Conservation (phyloP, 2,797 vertebrate species). For the Sebastes matsubarae region DNA sequence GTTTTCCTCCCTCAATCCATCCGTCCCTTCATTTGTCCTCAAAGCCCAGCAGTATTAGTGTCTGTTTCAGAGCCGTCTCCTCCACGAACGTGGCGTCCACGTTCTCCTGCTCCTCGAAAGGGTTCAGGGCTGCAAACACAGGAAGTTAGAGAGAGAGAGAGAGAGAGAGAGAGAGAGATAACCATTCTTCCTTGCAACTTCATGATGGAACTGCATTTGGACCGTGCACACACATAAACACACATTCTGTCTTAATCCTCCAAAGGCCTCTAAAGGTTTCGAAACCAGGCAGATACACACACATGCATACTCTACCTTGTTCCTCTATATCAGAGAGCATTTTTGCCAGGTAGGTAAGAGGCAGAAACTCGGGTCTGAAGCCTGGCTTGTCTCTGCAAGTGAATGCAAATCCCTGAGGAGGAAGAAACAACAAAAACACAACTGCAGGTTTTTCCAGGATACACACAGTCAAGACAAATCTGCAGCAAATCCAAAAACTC, state of each 20-base stretch:
- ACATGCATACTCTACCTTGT: constrained; percentile 68
- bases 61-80: constrained; percentile 90
- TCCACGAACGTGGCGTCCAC: constrained; percentile 89
- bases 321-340: constrained; percentile 76
- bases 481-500: constrained; percentile 26
- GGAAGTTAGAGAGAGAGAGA: neutral
- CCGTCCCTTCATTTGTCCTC: constrained; percentile 62
- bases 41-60: constrained; percentile 77
- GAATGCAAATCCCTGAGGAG: constrained; percentile 67
- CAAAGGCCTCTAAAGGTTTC: constrained; percentile 20
- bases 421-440: constrained; percentile 27
- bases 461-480: constrained; percentile 40
- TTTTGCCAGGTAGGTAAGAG: constrained; percentile 78
- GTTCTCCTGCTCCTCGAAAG: constrained; percentile 83
- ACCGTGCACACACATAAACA: neutral
- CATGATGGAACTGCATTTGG: constrained; percentile 1
- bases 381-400: constrained; percentile 62
- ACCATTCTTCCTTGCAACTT: neutral
- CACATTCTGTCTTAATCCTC: constrained; percentile 39
- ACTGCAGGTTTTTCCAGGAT: constrained; percentile 6
- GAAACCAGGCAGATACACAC: constrained; percentile 8
- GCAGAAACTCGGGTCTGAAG: constrained; percentile 77
- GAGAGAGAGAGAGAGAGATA: neutral
- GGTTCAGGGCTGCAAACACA: constrained; percentile 59
- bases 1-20: constrained; percentile 32